A percentile compares a stretch with the other conserved stretches of the same genome.
Evolutionary conservation across 2,888 invertebrate genomes (phyloP).

Genomic region (Stenolophus ochropezus): DNA sequence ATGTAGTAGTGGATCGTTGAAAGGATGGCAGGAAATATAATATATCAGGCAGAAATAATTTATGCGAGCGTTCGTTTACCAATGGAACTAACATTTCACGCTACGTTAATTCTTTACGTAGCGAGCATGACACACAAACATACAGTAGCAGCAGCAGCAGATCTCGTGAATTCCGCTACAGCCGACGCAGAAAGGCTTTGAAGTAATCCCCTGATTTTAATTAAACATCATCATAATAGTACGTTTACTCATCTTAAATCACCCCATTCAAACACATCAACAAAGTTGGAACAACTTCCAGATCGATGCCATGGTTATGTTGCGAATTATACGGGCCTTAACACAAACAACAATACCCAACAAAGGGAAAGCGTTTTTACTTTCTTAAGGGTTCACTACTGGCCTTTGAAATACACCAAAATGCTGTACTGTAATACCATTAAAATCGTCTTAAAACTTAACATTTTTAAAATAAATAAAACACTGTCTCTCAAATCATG

Average conservation of each 20-base stretch:
- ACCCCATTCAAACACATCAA: not conserved
- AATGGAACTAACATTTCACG: slow-evolving; percentile 47
- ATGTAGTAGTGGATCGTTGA: slow-evolving; percentile 7
- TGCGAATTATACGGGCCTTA: not conserved
- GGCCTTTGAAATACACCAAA: too few species aligned
- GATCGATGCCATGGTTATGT: not conserved
- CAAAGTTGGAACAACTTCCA: not conserved
- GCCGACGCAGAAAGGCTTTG: slow-evolving; percentile 23
- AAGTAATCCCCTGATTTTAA: slow-evolving; percentile 37
- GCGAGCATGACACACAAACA: slow-evolving; percentile 35
- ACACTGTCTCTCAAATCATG: too few species aligned
- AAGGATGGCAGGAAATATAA: slow-evolving; percentile 23
- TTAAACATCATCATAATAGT: slow-evolving; percentile 20
- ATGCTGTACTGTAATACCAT: too few species aligned
- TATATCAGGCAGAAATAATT: slow-evolving; percentile 38
- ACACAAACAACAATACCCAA: not conserved
- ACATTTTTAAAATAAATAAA: too few species aligned
- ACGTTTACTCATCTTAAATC: slow-evolving; percentile 28
- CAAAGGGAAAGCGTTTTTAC: too few species aligned
- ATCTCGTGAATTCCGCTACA: slow-evolving; percentile 25
- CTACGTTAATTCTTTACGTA: slow-evolving; percentile 44
- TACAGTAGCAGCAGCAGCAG: not conserved
- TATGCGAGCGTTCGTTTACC: slow-evolving; percentile 37
- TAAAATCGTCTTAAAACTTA: too few species aligned
- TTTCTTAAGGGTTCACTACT: too few species aligned